These are phyloP conservation scores for Rafetus swinhoei DNA, from an alignment of 2,113 vertebrate species.

Conservation along the genomic window DNA sequence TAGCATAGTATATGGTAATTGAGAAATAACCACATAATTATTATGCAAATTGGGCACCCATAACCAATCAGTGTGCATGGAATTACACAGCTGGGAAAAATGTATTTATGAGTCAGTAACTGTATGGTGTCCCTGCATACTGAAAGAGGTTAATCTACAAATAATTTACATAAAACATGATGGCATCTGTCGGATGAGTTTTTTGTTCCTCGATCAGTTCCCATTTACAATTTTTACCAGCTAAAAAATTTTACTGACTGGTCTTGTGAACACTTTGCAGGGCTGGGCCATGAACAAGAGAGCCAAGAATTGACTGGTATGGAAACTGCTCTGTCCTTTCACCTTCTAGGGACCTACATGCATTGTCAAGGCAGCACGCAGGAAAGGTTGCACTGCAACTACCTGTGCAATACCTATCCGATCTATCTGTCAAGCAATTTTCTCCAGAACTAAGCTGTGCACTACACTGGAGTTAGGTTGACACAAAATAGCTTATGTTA, in stretches of 20 bases:
- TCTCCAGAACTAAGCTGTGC: neutral
- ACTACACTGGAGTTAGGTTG: neutral
- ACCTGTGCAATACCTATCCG: fast-evolving
- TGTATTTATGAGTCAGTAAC: neutral
- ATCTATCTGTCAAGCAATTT: neutral
- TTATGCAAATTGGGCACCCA: neutral
- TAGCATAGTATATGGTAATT: neutral
- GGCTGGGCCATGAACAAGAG: neutral
- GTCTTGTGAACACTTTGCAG: neutral
- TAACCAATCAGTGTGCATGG: neutral
- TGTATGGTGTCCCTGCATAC: fast-evolving
- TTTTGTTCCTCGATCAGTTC: neutral
- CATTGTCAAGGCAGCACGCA: fast-evolving
- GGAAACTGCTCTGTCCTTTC: neutral
- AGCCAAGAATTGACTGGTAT: neutral
- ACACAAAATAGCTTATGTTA: neutral
- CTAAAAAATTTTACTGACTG: too few species aligned
- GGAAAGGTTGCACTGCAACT: fast-evolving
- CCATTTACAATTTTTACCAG: neutral
- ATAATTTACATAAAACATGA: neutral
- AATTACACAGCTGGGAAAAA: neutral
- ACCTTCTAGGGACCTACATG: neutral
- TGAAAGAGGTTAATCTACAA: neutral
- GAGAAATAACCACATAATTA: neutral
- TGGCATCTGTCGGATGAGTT: neutral